Conservation (phyloP, 2,797 vertebrate genomes). For the Scomberomorus guttatus region DNA sequence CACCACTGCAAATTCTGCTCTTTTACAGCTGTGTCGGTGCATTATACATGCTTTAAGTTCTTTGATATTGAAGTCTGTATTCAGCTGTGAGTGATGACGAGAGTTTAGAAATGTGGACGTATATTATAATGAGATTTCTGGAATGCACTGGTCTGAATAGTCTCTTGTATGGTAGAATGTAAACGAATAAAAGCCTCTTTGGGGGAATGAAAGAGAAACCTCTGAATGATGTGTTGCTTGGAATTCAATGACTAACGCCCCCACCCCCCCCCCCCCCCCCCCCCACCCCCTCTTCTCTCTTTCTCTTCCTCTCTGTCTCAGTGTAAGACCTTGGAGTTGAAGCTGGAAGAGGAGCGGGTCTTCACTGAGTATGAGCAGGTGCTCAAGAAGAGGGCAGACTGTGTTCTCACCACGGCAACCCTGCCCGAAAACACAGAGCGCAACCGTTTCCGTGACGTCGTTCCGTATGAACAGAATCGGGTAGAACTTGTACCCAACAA, state of each 20-base stretch:
- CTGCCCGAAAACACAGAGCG: conserved; percentile 93
- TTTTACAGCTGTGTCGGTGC: conserved; percentile 42
- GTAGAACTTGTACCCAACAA: conserved; percentile 97
- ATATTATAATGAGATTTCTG: conserved; percentile 38
- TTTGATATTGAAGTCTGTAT: conserved; percentile 21
- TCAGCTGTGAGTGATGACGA: conserved; percentile 27
- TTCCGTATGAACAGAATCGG: conserved; percentile 96
- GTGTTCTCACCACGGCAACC: conserved; percentile 88
- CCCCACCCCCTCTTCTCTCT: background rate
- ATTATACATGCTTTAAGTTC: conserved; percentile 13
- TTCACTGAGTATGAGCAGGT: conserved; percentile 97
- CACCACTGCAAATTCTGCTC: conserved; percentile 10
- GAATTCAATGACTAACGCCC: conserved; percentile 35
- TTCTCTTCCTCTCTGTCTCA: conserved; percentile 64
- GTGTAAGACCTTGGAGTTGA: conserved; percentile 94
- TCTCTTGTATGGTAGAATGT: conserved; percentile 49
- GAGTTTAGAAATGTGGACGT: conserved; percentile 29
- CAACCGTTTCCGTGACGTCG: conserved; percentile 93
- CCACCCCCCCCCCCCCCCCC: background rate
- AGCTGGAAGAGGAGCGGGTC: conserved; percentile 94
- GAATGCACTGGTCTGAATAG: conserved; percentile 41
- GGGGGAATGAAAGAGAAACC: conserved; percentile 47
- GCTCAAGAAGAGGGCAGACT: conserved; percentile 92
- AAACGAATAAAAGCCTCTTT: conserved; percentile 49
- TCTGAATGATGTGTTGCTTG: conserved; percentile 51